Base-by-base conservation (phyloP, 2,113 vertebrate species). In the Myocastor coypus region DNA sequence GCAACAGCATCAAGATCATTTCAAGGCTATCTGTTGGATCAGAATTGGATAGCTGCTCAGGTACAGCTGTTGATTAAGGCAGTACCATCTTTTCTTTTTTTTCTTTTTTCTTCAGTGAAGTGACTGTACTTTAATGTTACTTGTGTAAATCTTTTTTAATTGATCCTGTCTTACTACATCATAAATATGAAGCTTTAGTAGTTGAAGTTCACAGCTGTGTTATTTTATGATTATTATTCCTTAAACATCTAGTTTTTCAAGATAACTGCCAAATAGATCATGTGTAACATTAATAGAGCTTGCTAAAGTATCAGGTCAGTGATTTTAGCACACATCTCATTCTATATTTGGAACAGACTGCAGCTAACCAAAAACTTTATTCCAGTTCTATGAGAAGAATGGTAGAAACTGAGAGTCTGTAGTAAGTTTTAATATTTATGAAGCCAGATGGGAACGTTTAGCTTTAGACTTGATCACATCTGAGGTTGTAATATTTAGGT, bases 321-420 rank as follows among this genome's bases (percentile, higher is more conserved):
- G 61, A 92, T 94, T 97, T 94, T 92, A 96, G 80, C 37, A 83
- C 50, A 69, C 13, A 11, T 83, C 46, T 93, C 13, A 50, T 34
- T 92, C 90, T 94, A 71, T 96, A 82, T 96, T 94, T 97, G 94
- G 94, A 91, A 80, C 73, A 92, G 64, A 59, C 57, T 92, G 26
- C 32, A 90, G 63, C 87, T 96, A 87, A 50, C 75, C 83, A 92
- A 71, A 20, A 90, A 87, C 94, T 95, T 88, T n/a, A 30, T 66
- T 64, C 14, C 69, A 37, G 63, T 77, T 82, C 55, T 91, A 5
- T 83, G 46, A 94, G 40, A 50, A 7, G 10, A 81, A 89, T 40
- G 61, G 61, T 80, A 89, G 73, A 86, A 90, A 92, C 12, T 69
- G 69, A 73, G 40, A 75, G 46, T 88, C 93, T 91, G n/a, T 86